Evolutionary conservation across 2,113 vertebrate species (phyloP), one percentile per base, ranked within the genome.

Genomic region (Lethenteron reissneri): DNA sequence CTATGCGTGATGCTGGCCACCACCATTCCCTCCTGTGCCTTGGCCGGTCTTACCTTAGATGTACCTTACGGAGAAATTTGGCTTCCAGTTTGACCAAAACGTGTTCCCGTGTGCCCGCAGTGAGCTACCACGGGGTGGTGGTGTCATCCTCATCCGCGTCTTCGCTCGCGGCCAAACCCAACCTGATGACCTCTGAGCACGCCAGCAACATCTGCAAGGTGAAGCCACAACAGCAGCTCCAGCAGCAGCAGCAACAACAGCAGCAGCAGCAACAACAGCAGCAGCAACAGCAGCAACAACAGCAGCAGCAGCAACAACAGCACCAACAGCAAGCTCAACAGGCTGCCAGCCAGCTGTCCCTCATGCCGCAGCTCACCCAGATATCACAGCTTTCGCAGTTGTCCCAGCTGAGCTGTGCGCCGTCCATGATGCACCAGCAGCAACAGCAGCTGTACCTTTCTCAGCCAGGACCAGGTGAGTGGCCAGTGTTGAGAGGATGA

Each of bases 401-500:
- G 77, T 92, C 94, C 58, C 94, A 95, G 76, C 77, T 99, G 72
- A 85, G 90, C 80, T 97, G 94, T 71, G 84, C 95, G 80, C 88
- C 90, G 7, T 86, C 92, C 4, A 84, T 99, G 17, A 86, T 96
- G 72, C 85, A 90, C 58, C 92, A 94, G 76, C 92, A 95, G 12
- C 90, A 95, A 72, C 92, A 96, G 76, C 94, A 97, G 78, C 92
- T 99, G 75, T 99, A 92, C 13, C 92, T 99, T 74, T 92, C 94
- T 73, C 94, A 99, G 81, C 92, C 94, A 76, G 88, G 92, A 83
- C 89, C 92, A 88, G 94, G 94, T 99, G 80, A 79, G 78, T 10
- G 41, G 41, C 41, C 41, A 41, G 41, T 41, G 41, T 41, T 41
- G 41, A 41, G 41, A 41, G 41, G 41, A 41, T 41, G 41, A 41